Evolutionary conservation across 2,797 vertebrate genomes (phyloP).

Genomic region (Sebastolobus alascanus): DNA sequence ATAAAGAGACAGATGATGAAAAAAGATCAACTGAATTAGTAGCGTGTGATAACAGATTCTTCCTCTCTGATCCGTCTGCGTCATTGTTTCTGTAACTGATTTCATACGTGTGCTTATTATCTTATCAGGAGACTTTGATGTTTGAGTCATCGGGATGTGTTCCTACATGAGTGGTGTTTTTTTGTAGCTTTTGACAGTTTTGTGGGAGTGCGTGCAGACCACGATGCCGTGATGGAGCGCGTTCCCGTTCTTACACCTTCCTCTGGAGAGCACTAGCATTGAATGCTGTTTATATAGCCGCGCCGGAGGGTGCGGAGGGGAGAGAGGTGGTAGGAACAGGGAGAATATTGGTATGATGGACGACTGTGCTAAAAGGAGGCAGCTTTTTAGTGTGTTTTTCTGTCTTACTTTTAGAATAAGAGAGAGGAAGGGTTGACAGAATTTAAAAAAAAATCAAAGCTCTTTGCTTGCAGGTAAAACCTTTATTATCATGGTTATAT

Average conservation of each 20-base stretch:
- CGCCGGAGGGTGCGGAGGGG: conserved; percentile 21
- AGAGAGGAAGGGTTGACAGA: background rate
- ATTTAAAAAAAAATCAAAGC: background rate
- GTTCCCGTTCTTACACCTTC: conserved; percentile 31
- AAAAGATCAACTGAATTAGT: conserved; percentile 31
- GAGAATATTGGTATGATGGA: conserved; percentile 30
- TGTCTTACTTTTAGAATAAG: conserved; percentile 13
- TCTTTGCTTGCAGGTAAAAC: background rate
- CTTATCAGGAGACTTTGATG: background rate
- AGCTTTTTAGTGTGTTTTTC: conserved; percentile 28
- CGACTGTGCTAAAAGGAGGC: conserved; percentile 29
- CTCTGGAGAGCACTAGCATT: conserved; percentile 54
- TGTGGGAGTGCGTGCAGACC: conserved; percentile 14
- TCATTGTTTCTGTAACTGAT: conserved; percentile 9
- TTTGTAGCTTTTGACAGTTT: conserved; percentile 5
- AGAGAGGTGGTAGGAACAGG: conserved; percentile 7
- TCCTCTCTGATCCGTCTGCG: background rate
- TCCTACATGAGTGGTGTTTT: background rate
- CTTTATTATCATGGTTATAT: background rate
- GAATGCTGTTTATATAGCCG: conserved; percentile 54
- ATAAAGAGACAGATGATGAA: conserved; percentile 20
- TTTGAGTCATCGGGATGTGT: background rate
- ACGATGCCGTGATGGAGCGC: conserved; percentile 29
- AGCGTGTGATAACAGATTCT: conserved; percentile 14
- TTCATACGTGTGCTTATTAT: conserved; percentile 19